Percentiles rank a stretch among this genome's conserved stretches.
Conservation (phyloP, 2,888 invertebrate genomes). For the Phragmatobia fuliginosa region DNA sequence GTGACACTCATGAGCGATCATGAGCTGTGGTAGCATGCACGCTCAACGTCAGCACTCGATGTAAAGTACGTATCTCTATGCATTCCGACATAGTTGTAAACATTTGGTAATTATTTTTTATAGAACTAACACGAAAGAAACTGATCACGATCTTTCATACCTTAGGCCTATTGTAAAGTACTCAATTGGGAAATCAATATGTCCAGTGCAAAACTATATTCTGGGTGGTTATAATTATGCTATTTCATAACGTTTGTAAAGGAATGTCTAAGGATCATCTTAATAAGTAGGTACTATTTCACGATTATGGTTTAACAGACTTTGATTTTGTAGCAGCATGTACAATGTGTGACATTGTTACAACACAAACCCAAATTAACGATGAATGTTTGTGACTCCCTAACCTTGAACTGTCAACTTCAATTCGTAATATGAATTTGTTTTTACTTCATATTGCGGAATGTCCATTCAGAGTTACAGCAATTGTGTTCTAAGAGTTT, state of each 20-base stretch:
- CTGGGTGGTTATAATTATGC: too few species aligned
- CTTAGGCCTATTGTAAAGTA: conserved; percentile 36
- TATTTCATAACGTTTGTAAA: too few species aligned
- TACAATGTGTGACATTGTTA: not conserved
- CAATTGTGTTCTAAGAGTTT: not conserved
- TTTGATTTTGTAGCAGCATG: not conserved
- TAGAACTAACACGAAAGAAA: conserved; percentile 44
- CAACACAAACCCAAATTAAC: not conserved
- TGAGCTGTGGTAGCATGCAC: conserved; percentile 17
- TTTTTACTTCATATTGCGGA: not conserved
- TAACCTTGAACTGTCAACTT: not conserved
- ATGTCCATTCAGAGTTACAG: not conserved
- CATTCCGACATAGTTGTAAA: conserved; percentile 14
- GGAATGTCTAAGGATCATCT: too few species aligned
- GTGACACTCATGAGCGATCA: conserved; percentile 18
- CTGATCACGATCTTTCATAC: conserved; percentile 40
- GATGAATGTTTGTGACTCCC: not conserved
- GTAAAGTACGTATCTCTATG: conserved; percentile 12
- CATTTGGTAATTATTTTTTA: conserved; percentile 40
- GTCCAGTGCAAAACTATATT: not conserved
- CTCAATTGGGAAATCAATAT: not conserved
- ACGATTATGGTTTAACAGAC: not conserved
- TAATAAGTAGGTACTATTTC: too few species aligned
- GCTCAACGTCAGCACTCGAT: conserved; percentile 21
- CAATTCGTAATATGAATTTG: not conserved